Evolutionary conservation across 2,888 invertebrate species (phyloP).

Genomic region (Dorcus hopei): DNA sequence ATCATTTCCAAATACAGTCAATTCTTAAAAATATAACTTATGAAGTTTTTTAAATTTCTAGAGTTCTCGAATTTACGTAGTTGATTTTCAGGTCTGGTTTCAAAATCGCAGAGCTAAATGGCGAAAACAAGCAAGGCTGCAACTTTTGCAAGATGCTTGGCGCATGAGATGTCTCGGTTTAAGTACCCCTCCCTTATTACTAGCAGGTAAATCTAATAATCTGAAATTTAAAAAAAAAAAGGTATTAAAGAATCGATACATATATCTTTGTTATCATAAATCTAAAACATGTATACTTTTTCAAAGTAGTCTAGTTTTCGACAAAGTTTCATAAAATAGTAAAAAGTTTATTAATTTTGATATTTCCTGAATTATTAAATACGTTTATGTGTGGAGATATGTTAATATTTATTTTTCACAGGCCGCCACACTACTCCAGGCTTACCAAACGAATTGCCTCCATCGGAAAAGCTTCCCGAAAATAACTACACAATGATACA

Average conservation of each 20-base stretch:
- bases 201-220: constrained; percentile 36
- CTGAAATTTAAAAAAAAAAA: not conserved
- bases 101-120: constrained; percentile 89
- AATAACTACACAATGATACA: constrained; percentile 34
- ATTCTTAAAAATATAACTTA: not conserved
- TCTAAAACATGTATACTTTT: too few species aligned
- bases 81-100: constrained; percentile 75
- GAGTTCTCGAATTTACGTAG: not conserved
- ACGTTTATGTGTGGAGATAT: too few species aligned
- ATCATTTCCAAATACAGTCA: too few species aligned
- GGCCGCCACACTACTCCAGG: constrained; percentile 19
- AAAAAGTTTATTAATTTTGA: too few species aligned
- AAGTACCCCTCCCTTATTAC: constrained; percentile 45
- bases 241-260: too few species aligned
- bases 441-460: constrained; percentile 17
- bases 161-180: constrained; percentile 80
- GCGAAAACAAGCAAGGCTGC: constrained; percentile 84
- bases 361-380: too few species aligned
- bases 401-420: not conserved
- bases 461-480: constrained; percentile 29
- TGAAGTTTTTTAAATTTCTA: not conserved
- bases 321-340: too few species aligned
- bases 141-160: constrained; percentile 86
- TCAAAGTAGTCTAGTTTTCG: too few species aligned
- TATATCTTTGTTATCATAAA: too few species aligned